phyloP scores from a whole-genome alignment of 2,797 vertebrate genomes.

The Acanthurus tractus region DNA sequence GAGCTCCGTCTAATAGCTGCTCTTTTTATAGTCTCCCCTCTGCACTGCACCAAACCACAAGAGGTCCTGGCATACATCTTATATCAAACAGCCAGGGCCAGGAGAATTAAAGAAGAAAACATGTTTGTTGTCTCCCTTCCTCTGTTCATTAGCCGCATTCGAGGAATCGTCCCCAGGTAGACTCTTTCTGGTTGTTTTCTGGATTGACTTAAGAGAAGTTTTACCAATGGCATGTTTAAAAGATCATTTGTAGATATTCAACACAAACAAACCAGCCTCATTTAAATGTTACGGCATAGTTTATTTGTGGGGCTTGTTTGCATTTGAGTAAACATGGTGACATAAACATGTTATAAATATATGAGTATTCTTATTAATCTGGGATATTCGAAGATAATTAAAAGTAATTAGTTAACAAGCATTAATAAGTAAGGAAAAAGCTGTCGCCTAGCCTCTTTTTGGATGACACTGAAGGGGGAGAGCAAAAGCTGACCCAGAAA shows the following conservation, averaged over 20 bases:
- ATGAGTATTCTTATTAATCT: slow-evolving; percentile 75
- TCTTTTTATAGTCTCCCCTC: slow-evolving; percentile 66
- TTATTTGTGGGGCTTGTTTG: slow-evolving; percentile 77
- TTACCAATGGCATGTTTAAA: slow-evolving; percentile 80
- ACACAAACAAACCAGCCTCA: slow-evolving; percentile 79
- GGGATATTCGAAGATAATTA: slow-evolving; percentile 74
- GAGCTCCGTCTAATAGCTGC: slow-evolving; percentile 45
- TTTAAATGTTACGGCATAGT: slow-evolving; percentile 78
- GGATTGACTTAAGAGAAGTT: slow-evolving; percentile 79
- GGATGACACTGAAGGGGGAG: slow-evolving; percentile 57
- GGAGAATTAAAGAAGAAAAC: slow-evolving; percentile 78
- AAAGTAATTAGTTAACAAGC: slow-evolving; percentile 80
- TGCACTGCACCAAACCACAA: slow-evolving; percentile 65
- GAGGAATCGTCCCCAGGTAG: slow-evolving; percentile 78
- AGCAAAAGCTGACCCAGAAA: slow-evolving; percentile 67
- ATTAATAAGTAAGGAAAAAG: slow-evolving; percentile 79
- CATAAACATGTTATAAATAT: slow-evolving; percentile 81
- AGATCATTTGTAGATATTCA: slow-evolving; percentile 85
- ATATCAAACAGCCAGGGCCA: slow-evolving; percentile 78
- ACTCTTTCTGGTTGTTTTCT: slow-evolving; percentile 72
- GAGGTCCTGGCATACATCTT: slow-evolving; percentile 65
- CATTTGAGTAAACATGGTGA: slow-evolving; percentile 72
- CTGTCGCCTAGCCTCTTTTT: slow-evolving; percentile 64
- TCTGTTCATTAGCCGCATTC: slow-evolving; percentile 80
- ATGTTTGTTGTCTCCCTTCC: slow-evolving; percentile 76